Evolutionary conservation across 30 jellyfish, hydroid and myxozoan species (phyloP).

Genomic region (Aurelia sp.): DNA sequence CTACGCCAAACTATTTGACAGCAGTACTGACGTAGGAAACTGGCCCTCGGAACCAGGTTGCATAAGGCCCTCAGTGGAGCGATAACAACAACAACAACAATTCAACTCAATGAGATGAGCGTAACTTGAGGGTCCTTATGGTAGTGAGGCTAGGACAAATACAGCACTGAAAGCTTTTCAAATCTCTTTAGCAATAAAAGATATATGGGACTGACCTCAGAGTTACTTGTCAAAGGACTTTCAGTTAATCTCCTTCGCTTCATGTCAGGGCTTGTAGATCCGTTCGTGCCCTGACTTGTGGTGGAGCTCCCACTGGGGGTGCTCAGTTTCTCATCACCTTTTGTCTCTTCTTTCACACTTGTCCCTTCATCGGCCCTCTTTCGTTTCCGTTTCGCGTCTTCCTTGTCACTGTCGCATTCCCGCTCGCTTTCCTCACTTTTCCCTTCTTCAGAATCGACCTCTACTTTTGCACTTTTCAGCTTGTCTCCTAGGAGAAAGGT

Average conservation of each 20-base stretch:
- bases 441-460: slow-evolving; percentile 56
- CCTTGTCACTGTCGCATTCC: slow-evolving; percentile 72
- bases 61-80: no score
- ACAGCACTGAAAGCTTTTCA: background rate
- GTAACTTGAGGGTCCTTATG: no score
- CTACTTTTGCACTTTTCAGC: slow-evolving; percentile 46
- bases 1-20: no score
- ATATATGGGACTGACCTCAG: slow-evolving; percentile 62
- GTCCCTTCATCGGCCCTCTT: slow-evolving; percentile 42
- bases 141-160: no score
- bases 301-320: slow-evolving; percentile 66
- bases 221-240: slow-evolving; percentile 83
- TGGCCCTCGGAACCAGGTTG: no score
- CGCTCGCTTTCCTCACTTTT: slow-evolving; percentile 62
- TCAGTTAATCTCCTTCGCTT: slow-evolving; percentile 82
- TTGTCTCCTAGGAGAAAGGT: slow-evolving; percentile 11
- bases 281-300: slow-evolving; percentile 72
- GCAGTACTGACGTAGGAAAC: no score
- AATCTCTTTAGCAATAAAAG: background rate
- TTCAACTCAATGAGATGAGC: no score
- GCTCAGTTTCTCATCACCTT: slow-evolving; percentile 57
- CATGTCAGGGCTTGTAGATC: slow-evolving; percentile 89
- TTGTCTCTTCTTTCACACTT: slow-evolving; percentile 51
- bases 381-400: slow-evolving; percentile 61
- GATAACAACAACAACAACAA: no score